phyloP scores from a whole-genome alignment of 2,797 vertebrate genomes.

The Rhinatrema bivittatum region DNA sequence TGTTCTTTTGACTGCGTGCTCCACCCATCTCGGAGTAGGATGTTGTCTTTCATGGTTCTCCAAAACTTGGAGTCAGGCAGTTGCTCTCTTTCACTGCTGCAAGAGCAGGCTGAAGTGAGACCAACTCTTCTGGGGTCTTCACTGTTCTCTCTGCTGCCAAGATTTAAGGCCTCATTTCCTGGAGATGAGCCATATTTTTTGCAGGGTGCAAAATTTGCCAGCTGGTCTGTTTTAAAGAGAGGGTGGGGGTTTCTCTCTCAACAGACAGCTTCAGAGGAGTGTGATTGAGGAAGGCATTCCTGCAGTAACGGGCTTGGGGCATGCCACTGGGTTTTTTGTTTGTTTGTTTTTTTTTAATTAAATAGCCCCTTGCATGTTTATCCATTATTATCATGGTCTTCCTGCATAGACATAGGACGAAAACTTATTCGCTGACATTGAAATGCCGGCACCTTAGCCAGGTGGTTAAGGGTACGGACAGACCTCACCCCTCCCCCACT shows the following conservation, averaged over 20 bases:
- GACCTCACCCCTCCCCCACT: no score
- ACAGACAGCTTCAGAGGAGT: constrained; percentile 1
- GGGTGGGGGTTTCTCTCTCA: constrained; percentile 16
- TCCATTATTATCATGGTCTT: constrained; percentile 13
- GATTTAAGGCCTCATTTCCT: constrained; percentile 33
- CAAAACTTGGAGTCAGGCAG: constrained; percentile 15
- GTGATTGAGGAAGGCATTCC: constrained; percentile 1
- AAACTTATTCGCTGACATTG: no score
- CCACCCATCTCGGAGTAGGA: constrained; percentile 22
- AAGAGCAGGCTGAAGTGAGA: constrained; percentile 16
- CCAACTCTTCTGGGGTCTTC: constrained; percentile 39
- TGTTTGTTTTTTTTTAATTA: no score
- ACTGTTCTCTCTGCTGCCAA: no score
- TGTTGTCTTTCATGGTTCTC: constrained; percentile 16
- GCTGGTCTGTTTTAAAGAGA: constrained; percentile 60
- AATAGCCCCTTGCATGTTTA: no score
- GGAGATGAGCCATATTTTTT: constrained; percentile 47
- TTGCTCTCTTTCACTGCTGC: no score
- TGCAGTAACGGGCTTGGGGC: constrained; percentile 16
- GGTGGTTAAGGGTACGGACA: no score
- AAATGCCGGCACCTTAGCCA: no score
- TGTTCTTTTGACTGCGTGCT: constrained; percentile 23
- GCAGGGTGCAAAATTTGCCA: constrained; percentile 27
- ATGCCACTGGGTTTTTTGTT: no score
- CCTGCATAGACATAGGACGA: no score